A percentile compares a stretch with the other conserved stretches of the same genome.
Conservation (phyloP, 2,888 invertebrate genomes). For the Glyphotaelius pellucidus region DNA sequence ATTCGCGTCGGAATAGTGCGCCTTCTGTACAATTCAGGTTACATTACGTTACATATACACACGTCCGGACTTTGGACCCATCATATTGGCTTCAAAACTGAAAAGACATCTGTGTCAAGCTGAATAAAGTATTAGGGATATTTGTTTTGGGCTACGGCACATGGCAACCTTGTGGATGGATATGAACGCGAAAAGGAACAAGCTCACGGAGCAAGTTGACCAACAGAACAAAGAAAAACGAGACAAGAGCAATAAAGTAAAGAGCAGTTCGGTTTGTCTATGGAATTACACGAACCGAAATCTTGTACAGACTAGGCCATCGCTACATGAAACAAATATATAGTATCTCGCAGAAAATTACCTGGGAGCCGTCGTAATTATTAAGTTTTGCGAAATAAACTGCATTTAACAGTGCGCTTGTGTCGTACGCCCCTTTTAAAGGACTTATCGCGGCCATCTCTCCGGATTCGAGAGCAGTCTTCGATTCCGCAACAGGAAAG, state of each 20-base stretch:
- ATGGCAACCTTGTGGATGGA: not conserved
- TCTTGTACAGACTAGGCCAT: slow-evolving; percentile 80
- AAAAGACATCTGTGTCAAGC: not conserved
- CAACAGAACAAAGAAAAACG: slow-evolving; percentile 36
- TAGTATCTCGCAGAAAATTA: slow-evolving; percentile 79
- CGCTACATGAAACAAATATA: slow-evolving; percentile 79
- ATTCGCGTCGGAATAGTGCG: too few relatives aligned
- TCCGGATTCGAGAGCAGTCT: slow-evolving; percentile 73
- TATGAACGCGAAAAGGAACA: slow-evolving; percentile 6
- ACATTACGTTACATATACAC: too few relatives aligned
- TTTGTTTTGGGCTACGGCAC: not conserved
- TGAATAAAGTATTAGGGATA: not conserved
- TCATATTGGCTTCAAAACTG: not conserved
- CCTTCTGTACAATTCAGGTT: too few relatives aligned
- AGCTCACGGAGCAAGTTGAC: slow-evolving; percentile 27
- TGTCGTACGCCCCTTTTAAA: slow-evolving; percentile 74
- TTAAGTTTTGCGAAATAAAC: slow-evolving; percentile 78
- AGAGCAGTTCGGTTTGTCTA: slow-evolving; percentile 47
- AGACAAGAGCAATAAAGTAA: slow-evolving; percentile 23
- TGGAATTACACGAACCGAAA: slow-evolving; percentile 68
- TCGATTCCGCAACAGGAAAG: slow-evolving; percentile 58
- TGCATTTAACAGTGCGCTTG: slow-evolving; percentile 77
- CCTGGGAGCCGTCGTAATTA: slow-evolving; percentile 77
- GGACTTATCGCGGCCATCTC: slow-evolving; percentile 74
- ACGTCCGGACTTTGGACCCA: too few relatives aligned